Evolutionary conservation across 1,140 invertebrate genomes (phyloP).

Genomic region (Gryon sp.): DNA sequence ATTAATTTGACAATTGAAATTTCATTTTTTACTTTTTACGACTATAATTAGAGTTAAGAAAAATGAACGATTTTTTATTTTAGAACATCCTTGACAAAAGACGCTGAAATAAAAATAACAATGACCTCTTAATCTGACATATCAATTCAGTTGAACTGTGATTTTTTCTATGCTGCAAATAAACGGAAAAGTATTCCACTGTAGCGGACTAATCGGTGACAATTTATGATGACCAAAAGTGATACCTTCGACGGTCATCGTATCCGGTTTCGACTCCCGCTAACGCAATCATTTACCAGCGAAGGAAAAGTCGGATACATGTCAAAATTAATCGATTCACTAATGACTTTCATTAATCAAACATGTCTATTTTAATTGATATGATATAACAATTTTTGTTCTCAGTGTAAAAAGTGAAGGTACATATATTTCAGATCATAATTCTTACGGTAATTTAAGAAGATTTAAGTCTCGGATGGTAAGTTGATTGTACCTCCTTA

Average conservation of each 20-base stretch:
- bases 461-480: not conserved
- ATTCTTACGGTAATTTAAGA: no score
- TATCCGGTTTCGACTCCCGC: conserved; percentile 48
- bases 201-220: conserved; percentile 45
- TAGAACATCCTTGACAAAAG: conserved; percentile 40
- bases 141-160: conserved; percentile 29
- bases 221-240: conserved; percentile 57
- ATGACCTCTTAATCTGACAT: conserved; percentile 43
- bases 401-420: no score
- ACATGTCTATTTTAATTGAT: no score
- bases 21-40: not conserved
- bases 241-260: conserved; percentile 32
- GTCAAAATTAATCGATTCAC: no score
- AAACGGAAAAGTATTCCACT: conserved; percentile 42
- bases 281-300: conserved; percentile 4
- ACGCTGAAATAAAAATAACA: conserved; percentile 52
- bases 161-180: conserved; percentile 30
- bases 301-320: no score
- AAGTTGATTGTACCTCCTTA: no score
- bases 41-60: no score
- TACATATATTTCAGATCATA: no score
- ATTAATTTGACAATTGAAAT: no score
- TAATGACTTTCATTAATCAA: no score
- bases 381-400: no score
- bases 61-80: conserved; percentile 25